Evolutionary conservation across 1,140 invertebrate genomes (phyloP).

Genomic region (Macrocentrus cingulum): DNA sequence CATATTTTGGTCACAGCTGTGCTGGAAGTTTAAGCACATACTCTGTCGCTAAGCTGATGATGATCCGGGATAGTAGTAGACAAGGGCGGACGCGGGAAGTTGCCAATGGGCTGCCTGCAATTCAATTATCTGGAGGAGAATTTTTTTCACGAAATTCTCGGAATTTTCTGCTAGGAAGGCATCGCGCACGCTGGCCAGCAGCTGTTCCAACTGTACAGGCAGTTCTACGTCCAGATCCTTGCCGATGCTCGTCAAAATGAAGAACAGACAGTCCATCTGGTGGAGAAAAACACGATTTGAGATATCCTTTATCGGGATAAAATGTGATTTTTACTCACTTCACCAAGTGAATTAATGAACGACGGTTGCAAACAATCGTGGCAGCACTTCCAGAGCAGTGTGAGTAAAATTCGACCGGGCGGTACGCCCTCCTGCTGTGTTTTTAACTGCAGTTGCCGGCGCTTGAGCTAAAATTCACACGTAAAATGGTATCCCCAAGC

Average conservation of each 20-base stretch:
- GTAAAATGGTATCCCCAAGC: conserved; percentile 2
- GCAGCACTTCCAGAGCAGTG: conserved; percentile 81
- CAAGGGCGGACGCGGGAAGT: conserved; percentile 80
- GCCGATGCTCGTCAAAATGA: conserved; percentile 82
- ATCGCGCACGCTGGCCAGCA: conserved; percentile 79
- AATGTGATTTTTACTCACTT: conserved; percentile 62
- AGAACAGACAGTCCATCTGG: conserved; percentile 84
- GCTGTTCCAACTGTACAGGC: conserved; percentile 73
- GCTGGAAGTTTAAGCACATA: no score
- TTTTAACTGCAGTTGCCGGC: conserved; percentile 70
- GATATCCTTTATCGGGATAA: background rate
- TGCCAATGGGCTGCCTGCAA: conserved; percentile 87
- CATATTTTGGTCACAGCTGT: no score
- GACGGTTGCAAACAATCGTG: conserved; percentile 79
- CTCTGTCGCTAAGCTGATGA: conserved; percentile 38
- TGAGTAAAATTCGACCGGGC: conserved; percentile 73
- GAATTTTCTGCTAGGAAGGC: conserved; percentile 75
- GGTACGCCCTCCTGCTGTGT: conserved; percentile 69
- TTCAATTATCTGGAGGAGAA: conserved; percentile 84
- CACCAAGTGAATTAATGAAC: conserved; percentile 71
- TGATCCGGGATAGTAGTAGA: conserved; percentile 80
- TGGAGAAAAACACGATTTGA: conserved; percentile 31
- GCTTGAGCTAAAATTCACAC: conserved; percentile 64
- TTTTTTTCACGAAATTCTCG: conserved; percentile 72
- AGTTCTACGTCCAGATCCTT: conserved; percentile 81